These are phyloP conservation scores for Cyclargus thomasi DNA, from an alignment of 1,140 invertebrate genomes.

Conservation along the genomic window DNA sequence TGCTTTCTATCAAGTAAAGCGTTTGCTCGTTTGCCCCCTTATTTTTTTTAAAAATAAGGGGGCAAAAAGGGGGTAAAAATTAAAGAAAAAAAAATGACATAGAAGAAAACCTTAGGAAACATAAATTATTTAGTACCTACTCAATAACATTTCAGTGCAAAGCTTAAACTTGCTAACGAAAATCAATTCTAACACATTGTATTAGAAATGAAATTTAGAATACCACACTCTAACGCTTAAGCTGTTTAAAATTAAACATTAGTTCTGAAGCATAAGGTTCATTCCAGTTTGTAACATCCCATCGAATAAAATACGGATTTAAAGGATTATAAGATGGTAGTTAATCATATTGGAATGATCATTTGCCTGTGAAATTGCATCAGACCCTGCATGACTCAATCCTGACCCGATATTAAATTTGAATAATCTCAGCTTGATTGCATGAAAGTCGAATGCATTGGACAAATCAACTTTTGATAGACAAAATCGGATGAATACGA, in stretches of 20 bases:
- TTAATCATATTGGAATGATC: slow-evolving; percentile 7
- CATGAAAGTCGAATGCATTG: not conserved
- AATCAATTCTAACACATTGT: not conserved
- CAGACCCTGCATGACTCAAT: not conserved
- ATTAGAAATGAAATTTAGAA: not conserved
- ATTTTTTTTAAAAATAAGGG: no score
- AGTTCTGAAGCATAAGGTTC: not conserved
- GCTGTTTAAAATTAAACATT: not conserved
- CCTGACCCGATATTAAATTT: not conserved
- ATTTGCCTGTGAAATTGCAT: slow-evolving; percentile 6
- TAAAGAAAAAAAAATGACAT: not conserved
- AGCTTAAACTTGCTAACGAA: not conserved
- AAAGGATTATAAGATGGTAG: slow-evolving; percentile 9
- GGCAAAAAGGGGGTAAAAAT: no score
- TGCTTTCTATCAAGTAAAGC: no score
- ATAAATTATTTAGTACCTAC: not conserved
- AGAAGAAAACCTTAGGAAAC: not conserved
- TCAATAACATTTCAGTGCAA: not conserved
- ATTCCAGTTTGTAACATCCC: not conserved
- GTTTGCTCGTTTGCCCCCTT: no score
- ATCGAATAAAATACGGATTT: not conserved
- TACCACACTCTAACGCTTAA: not conserved
- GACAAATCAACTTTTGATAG: not conserved
- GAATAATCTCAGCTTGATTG: not conserved
- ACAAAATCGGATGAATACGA: no score